A percentile compares a stretch with the other conserved stretches of the same genome.
Evolutionary conservation across 2,113 vertebrate species (phyloP).

Genomic region (Galeopterus variegatus): DNA sequence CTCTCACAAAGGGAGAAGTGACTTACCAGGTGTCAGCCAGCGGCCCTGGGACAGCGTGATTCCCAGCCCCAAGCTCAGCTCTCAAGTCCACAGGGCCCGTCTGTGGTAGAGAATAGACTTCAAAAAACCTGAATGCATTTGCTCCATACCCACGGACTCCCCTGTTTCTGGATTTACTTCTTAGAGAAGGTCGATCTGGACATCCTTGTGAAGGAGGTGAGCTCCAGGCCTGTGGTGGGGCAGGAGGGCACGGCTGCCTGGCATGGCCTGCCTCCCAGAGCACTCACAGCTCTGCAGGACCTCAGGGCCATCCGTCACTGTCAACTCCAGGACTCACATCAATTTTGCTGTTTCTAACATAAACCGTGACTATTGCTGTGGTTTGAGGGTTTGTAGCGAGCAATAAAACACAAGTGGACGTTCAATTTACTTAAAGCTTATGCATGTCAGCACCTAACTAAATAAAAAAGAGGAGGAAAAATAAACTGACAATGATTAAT

Average conservation of each 20-base stretch:
- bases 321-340: background rate
- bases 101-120: background rate
- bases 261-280: accelerated
- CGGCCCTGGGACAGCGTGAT: accelerated
- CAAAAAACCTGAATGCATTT: background rate
- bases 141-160: background rate
- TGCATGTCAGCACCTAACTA: slow-evolving; percentile 76
- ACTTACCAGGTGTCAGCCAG: background rate
- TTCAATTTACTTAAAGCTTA: slow-evolving; percentile 82
- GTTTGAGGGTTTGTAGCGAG: slow-evolving; percentile 75
- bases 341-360: slow-evolving; percentile 63
- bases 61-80: accelerated
- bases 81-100: background rate
- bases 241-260: background rate
- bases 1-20: background rate
- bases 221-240: background rate
- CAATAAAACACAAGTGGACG: slow-evolving; percentile 73
- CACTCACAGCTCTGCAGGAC: background rate
- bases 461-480: slow-evolving; percentile 75
- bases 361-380: slow-evolving; percentile 71
- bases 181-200: background rate
- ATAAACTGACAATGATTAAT: slow-evolving; percentile 77
- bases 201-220: background rate
- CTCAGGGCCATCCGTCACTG: background rate
- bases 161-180: background rate